A percentile compares a stretch with the other conserved stretches of the same genome.
Conservation (phyloP, 2,113 vertebrate genomes). For the Tetraodon nigroviridis region DNA sequence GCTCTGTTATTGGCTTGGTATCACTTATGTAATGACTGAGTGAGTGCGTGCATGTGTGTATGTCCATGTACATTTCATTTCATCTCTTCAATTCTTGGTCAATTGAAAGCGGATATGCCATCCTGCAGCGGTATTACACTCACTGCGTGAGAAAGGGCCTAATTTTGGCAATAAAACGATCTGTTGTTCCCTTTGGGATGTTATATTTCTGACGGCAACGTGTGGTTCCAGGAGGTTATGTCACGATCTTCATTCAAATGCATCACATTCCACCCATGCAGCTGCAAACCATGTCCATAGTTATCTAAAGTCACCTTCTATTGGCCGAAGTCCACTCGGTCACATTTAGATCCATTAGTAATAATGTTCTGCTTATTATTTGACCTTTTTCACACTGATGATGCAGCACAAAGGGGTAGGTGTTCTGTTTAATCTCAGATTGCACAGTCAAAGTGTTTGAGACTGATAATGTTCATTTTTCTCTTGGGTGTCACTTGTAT, state of each 20-base stretch:
- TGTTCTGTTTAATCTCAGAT: too few species aligned
- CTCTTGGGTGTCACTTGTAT: too few species aligned
- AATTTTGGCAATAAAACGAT: conserved; percentile 6
- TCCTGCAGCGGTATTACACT: conserved; percentile 17
- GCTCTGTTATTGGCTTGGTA: conserved; percentile 8
- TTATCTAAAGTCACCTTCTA: not conserved
- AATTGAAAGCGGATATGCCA: conserved; percentile 38
- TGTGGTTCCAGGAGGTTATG: conserved; percentile 19
- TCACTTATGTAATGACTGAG: conserved; percentile 30
- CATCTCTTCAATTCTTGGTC: conserved; percentile 31
- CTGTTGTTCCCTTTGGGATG: not conserved
- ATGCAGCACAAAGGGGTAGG: too few species aligned
- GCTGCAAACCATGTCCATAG: not conserved
- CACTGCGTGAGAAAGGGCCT: not conserved
- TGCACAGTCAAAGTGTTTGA: not conserved
- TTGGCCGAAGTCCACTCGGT: not conserved
- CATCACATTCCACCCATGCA: not conserved
- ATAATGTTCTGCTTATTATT: too few species aligned
- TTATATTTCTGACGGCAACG: not conserved
- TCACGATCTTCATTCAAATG: conserved; percentile 12
- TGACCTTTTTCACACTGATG: too few species aligned
- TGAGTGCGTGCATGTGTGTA: conserved; percentile 6
- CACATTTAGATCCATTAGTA: too few species aligned
- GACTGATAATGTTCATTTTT: too few species aligned
- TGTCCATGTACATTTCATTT: not conserved